Base-by-base conservation (phyloP, 2,888 invertebrate genomes). In the Altica lythri region DNA sequence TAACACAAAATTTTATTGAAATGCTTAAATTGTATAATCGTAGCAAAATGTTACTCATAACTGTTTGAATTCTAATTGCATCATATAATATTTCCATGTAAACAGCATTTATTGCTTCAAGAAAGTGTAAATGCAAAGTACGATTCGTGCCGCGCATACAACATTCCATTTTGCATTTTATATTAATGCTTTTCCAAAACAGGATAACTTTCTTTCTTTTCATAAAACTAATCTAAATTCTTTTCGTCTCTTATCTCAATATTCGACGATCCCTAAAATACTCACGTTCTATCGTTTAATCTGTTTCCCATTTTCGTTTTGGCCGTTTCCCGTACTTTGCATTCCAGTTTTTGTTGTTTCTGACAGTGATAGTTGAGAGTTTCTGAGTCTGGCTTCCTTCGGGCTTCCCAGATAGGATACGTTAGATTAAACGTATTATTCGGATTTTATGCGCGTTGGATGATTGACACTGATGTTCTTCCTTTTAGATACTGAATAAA, bases 251-350 rank as follows among this genome's bases (percentile, higher is more conserved):
- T 67, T 65, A 66, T 66, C 69, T 67, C 69, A 69, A 71, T 73
- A 73, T 72, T 68, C 66, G 66, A 63, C 68, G 67, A 73, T 73
- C 70, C 64, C 65, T 63, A 72, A 72, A 72, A 71, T 69, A 66
- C 69, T 72, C 73, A 73, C 73, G 73, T 73, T 62, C 58, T 62
- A 68, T 64, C 73, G 68, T 73, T 73, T 73, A 72, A 73, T 72
- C 72, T 72, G 71, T 72, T 72, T 69, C 68, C 67, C 70, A 69
- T 69, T 69, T 68, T 67, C 65, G 17, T 37, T 16, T 5, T 30
- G 32, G 14, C 35, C 22, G 62, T 63, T 63, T 64, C 53, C 62
- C 47, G 45, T 53, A 55, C 53, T 61, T 59, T 59, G 55, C 61
- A 49, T 61, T 57, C 48, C 52, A 34, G 40, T 56, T 59, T 60